Conservation (phyloP, 1,140 invertebrate species). For the Tetramorium parvispinum region DNA sequence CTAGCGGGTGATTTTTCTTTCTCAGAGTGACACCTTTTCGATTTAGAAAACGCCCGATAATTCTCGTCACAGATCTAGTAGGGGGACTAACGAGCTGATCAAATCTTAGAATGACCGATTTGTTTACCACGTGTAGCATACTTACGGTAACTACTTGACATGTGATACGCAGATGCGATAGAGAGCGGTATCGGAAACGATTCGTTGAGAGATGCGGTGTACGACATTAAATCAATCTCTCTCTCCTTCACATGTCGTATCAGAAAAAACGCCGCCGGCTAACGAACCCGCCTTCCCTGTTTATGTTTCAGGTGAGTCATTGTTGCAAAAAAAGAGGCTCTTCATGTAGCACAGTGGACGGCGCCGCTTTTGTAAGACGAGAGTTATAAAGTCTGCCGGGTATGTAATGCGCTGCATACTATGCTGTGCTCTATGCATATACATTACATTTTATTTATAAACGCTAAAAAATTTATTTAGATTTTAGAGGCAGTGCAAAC, state of each 20-base stretch:
- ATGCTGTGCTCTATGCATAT: neutral
- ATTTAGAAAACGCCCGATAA: constrained; percentile 6
- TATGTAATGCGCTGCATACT: constrained; percentile 11
- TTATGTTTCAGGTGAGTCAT: constrained; percentile 79
- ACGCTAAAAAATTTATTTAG: constrained; percentile 37
- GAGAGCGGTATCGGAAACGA: neutral
- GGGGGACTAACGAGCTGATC: constrained; percentile 36
- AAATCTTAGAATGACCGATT: constrained; percentile 59
- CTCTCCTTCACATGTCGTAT: neutral
- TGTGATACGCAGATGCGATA: constrained; percentile 43
- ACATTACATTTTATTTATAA: constrained; percentile 37
- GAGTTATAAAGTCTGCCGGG: constrained; percentile 27
- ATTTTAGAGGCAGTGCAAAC: neutral
- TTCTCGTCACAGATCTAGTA: constrained; percentile 19
- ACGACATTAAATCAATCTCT: constrained; percentile 69
- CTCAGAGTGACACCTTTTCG: constrained; percentile 4
- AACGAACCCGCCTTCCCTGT: constrained; percentile 70
- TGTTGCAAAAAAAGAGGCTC: constrained; percentile 41
- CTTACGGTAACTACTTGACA: constrained; percentile 12
- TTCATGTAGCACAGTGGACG: constrained; percentile 38
- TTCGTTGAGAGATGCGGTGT: constrained; percentile 55
- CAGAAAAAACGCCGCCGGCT: constrained; percentile 63
- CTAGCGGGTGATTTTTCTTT: constrained; percentile 11
- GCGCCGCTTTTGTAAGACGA: constrained; percentile 48
- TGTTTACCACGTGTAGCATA: constrained; percentile 22